Evolutionary conservation across 2,797 vertebrate species (phyloP), one percentile per base, ranked within the genome.

Genomic region (Sparus aurata): DNA sequence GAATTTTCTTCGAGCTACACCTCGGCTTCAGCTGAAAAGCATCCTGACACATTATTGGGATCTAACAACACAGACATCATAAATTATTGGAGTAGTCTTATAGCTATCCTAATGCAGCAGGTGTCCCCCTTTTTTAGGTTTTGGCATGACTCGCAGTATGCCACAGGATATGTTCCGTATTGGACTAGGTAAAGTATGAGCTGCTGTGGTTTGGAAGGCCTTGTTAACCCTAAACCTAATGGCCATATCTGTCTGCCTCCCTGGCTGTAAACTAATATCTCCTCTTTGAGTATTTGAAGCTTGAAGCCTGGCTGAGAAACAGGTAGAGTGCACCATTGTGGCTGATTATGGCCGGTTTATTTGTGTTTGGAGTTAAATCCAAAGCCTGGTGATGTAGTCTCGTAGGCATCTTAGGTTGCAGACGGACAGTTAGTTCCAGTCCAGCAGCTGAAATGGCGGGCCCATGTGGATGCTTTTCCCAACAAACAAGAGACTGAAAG

Each of bases 131-230:
- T n/a, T 93, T 93, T 74, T 91, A 95, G 94, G 94, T 93, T 91
- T 92, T 90, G 91, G 93, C 85, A 91, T 88, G 91, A 93, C 93
- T 87, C 89, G 91, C 90, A 94, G 94, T 89, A 93, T 94, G 89
- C 93, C 93, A 41, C 93, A 93, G 88, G 93, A 94, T 80, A 87
- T 95, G 87, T 94, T 94, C 82, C 91, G 91, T 91, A 62, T 84
- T 62, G 92, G 93, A 89, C 10, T 80, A 90, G 93, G 93, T 94
- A 94, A 94, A 69, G 92, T 95, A 94, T 93, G 73, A 89, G 72
- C 34, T 13, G 22, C 43, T 83, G 78, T 49, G 63, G 58, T 81
- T 58, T 69, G 72, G 67, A 80, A 71, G 83, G 60, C 69, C 82
- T 82, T 75, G 54, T 80, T 79, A n/a, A 65, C 59, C 77, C 76